Conservation (phyloP, 1,140 invertebrate genomes). For the Phymorhynchus buccinoides region DNA sequence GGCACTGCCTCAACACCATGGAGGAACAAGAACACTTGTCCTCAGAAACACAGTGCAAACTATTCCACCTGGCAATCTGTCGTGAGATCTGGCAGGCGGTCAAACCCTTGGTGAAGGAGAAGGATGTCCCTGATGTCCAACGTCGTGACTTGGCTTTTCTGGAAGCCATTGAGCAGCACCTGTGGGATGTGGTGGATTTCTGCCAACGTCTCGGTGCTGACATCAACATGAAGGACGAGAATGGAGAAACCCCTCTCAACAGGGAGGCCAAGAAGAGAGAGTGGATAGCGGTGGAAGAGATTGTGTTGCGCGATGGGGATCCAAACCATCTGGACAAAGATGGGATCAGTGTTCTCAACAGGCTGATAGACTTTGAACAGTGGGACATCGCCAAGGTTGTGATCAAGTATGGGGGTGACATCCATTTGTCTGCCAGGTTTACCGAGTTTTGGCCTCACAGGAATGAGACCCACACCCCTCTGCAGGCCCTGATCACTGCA, state of each 20-base stretch:
- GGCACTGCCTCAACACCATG: neutral
- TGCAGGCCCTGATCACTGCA: neutral
- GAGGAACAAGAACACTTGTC: no score
- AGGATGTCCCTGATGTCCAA: neutral
- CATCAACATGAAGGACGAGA: neutral
- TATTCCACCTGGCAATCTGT: neutral
- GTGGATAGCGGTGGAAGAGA: neutral
- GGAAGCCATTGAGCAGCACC: neutral
- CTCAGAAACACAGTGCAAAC: neutral
- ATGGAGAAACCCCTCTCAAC: neutral
- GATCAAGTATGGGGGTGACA: neutral
- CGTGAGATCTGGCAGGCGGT: constrained; percentile 11
- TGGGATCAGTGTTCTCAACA: neutral
- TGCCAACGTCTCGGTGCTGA: neutral
- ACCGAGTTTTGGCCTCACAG: neutral
- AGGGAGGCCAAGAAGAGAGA: neutral
- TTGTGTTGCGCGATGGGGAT: neutral
- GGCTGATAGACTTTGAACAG: neutral
- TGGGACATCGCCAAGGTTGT: neutral
- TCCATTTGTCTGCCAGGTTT: neutral
- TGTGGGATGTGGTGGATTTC: constrained; percentile 14
- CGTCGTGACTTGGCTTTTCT: neutral
- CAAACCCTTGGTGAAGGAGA: constrained; percentile 19
- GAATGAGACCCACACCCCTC: neutral
- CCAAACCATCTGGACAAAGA: constrained; percentile 15